Evolutionary conservation across 2,797 vertebrate species (phyloP), one percentile per base, ranked within the genome.

Genomic region (Diplodus sargus): DNA sequence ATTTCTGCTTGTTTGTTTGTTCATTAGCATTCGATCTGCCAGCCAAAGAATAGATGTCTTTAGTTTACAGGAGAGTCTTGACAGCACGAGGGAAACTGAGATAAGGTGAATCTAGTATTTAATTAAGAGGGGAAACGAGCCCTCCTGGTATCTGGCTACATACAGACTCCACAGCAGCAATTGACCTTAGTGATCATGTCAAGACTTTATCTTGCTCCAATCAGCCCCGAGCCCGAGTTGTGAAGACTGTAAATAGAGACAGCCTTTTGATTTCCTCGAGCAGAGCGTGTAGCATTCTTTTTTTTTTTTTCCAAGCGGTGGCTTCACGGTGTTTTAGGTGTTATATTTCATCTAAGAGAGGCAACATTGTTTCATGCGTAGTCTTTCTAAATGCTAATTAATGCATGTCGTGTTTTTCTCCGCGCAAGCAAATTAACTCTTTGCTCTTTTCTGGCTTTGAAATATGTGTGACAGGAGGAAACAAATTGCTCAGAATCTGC

Each of bases 111-210:
- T 86, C 78, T 85, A 85, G 87, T 89, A 85, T 92, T 94, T 94
- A 93, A 94, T 94, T 94, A 93, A 90, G 87, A 89, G 79, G 69
- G 74, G 54, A 39, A 58, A 81, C 82, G 84, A 82, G 85, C 86
- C 87, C 73, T 86, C 66, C 83, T 84, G 83, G 82, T 90, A 90
- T 93, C 91, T 80, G 80, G 78, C 70, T 87, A 87, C 88, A 88
- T 89, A 81, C 90, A 92, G 87, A 87, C 87, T 73, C 85, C 87
- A 87, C 88, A 80, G 39, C 89, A 80, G 88, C 90, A 89, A 93
- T 91, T 93, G 92, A 94, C 93, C 92, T 91, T 64, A 81, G 91
- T 84, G 88, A 92, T 87, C 90, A 90, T 93, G 92, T 94, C 90
- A 89, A 84, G 90, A 87, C 88, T 86, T 91, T 91, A 93, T 93